These are phyloP conservation scores for Poeciliopsis retropinna DNA, from an alignment of 2,113 vertebrate species.

Conservation along the genomic window DNA sequence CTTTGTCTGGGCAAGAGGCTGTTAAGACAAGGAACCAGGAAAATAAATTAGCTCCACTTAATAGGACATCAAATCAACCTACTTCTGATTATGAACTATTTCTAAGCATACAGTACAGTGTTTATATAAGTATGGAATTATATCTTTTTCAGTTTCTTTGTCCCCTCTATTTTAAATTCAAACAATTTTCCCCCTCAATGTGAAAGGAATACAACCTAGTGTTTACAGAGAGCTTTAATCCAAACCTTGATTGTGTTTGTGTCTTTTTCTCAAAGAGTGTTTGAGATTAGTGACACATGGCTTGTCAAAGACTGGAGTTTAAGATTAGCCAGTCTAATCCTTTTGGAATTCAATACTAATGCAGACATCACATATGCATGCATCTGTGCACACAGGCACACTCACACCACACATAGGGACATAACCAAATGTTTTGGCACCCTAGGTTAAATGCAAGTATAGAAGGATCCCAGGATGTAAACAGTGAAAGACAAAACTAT, in stretches of 20 bases:
- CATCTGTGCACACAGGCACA: conserved; percentile 8
- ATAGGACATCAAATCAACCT: conserved; percentile 23
- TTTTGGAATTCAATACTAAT: conserved; percentile 66
- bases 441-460: not conserved
- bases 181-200: conserved; percentile 11
- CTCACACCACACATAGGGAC: not conserved
- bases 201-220: conserved; percentile 37
- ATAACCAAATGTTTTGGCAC: not conserved
- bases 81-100: not conserved
- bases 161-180: not conserved
- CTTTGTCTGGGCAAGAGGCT: conserved; percentile 53
- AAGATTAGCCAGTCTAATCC: conserved; percentile 76
- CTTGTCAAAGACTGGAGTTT: conserved; percentile 74
- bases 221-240: conserved; percentile 55
- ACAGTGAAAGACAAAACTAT: not conserved
- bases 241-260: conserved; percentile 64
- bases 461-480: not conserved
- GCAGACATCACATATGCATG: conserved; percentile 70
- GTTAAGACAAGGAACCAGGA: conserved; percentile 43
- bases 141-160: not conserved
- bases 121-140: not conserved
- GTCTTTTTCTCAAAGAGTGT: conserved; percentile 61
- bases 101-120: not conserved
- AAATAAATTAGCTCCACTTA: conserved; percentile 20
- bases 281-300: conserved; percentile 77